Percentiles rank a stretch among this genome's conserved stretches.
These are phyloP conservation scores for Synergus laeviventris DNA, from an alignment of 2,888 invertebrate species.

Conservation along the genomic window DNA sequence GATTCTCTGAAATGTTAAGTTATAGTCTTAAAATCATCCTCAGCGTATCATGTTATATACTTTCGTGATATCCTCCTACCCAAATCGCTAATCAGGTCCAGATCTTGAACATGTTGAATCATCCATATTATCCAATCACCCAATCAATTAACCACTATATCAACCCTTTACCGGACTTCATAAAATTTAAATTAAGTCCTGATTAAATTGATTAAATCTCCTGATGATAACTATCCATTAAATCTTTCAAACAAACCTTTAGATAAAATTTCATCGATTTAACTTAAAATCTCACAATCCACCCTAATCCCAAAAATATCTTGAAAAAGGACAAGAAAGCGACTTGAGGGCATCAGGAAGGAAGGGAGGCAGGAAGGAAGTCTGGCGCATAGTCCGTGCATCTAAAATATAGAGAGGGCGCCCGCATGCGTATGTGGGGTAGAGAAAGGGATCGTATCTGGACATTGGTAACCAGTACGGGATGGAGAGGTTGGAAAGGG, in stretches of 20 bases:
- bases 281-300: not conserved
- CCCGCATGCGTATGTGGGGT: conserved; percentile 20
- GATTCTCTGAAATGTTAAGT: not conserved
- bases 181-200: not conserved
- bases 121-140: not conserved
- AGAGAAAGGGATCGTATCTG: conserved; percentile 11
- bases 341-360: conserved; percentile 26
- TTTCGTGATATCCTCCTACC: too few species aligned
- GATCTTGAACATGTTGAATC: not conserved
- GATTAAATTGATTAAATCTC: too few species aligned
- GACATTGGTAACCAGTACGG: conserved; percentile 12
- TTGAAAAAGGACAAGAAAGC: not conserved
- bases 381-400: conserved; percentile 33
- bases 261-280: too few species aligned
- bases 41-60: too few species aligned
- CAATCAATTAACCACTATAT: not conserved
- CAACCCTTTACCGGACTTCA: not conserved
- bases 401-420: conserved; percentile 24
- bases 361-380: conserved; percentile 33
- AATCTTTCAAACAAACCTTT: too few species aligned
- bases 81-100: not conserved
- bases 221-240: too few species aligned
- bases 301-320: not conserved
- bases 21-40: too few species aligned
- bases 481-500: conserved; percentile 37